A percentile compares a stretch with the other conserved stretches of the same genome.
Conservation (phyloP, 1,140 invertebrate genomes). For the Drosophila pallidifrons region DNA sequence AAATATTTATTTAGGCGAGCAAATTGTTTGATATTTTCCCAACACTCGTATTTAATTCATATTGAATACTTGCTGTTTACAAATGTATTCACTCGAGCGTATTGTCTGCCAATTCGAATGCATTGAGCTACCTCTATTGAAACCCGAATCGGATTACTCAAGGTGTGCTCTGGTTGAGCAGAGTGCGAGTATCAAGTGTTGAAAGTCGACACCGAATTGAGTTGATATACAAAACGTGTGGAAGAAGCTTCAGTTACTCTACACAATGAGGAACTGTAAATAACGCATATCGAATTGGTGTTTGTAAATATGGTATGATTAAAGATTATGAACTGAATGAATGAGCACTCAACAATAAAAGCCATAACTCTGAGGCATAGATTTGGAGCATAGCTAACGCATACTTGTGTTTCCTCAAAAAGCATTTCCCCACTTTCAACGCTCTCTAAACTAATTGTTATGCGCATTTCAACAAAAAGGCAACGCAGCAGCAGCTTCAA, state of each 20-base stretch:
- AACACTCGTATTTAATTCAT: constrained; percentile 3
- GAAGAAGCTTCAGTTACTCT: not conserved
- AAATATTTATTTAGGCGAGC: not conserved
- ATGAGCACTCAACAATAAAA: not conserved
- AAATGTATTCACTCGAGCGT: not conserved
- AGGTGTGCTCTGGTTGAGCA: constrained; percentile 19
- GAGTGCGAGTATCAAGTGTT: constrained; percentile 3
- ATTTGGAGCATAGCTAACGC: constrained; percentile 25
- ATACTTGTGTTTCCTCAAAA: constrained; percentile 7
- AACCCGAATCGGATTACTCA: not conserved
- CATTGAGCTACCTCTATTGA: not conserved
- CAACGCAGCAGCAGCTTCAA: not conserved
- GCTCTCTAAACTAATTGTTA: constrained; percentile 24
- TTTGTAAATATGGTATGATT: not conserved
- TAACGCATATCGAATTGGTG: not conserved
- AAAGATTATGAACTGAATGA: not conserved
- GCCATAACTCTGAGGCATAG: not conserved
- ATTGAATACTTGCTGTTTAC: not conserved
- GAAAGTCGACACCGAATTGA: not conserved
- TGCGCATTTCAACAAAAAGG: constrained; percentile 28
- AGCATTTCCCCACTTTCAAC: constrained; percentile 40
- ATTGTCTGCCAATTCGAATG: not conserved
- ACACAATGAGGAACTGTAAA: not conserved
- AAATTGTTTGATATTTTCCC: not conserved
- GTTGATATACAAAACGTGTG: not conserved